These are phyloP conservation scores for Cyclura pinguis DNA, from an alignment of 2,797 vertebrate genomes.

Conservation along the genomic window DNA sequence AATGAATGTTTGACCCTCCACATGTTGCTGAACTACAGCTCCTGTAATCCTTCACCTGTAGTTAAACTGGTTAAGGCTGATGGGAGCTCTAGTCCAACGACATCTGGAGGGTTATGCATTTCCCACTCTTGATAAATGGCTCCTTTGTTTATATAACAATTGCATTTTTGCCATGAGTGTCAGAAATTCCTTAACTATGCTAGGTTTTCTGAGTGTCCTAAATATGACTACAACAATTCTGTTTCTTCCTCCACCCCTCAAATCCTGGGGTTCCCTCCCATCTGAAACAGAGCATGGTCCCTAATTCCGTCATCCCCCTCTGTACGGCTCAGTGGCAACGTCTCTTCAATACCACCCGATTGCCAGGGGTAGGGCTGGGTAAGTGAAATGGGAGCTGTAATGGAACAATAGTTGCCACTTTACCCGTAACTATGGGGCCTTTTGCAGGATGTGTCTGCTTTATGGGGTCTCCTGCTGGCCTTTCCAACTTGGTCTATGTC, in stretches of 20 bases:
- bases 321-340: slow-evolving; percentile 89
- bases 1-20: not conserved
- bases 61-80: no score
- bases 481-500: not conserved
- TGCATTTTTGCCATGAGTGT: not conserved
- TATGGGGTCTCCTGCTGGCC: not conserved
- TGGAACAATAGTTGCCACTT: not conserved
- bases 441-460: slow-evolving; percentile 17
- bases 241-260: not conserved
- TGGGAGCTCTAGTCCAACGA: no score
- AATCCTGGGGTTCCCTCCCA: slow-evolving; percentile 17
- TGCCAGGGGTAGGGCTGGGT: slow-evolving; percentile 87
- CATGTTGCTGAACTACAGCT: no score
- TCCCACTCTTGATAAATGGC: no score
- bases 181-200: not conserved
- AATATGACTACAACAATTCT: not conserved
- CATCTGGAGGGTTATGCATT: no score
- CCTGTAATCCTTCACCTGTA: no score
- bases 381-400: slow-evolving; percentile 56
- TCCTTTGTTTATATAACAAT: not conserved
- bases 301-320: slow-evolving; percentile 85
- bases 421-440: not conserved
- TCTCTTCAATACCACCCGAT: slow-evolving; percentile 87
- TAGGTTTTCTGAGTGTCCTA: not conserved
- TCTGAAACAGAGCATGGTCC: slow-evolving; percentile 81